Percentiles rank a stretch among this genome's conserved stretches.
phyloP scores from a whole-genome alignment of 2,888 invertebrate genomes.

The Gymnosoma rotundatum region DNA sequence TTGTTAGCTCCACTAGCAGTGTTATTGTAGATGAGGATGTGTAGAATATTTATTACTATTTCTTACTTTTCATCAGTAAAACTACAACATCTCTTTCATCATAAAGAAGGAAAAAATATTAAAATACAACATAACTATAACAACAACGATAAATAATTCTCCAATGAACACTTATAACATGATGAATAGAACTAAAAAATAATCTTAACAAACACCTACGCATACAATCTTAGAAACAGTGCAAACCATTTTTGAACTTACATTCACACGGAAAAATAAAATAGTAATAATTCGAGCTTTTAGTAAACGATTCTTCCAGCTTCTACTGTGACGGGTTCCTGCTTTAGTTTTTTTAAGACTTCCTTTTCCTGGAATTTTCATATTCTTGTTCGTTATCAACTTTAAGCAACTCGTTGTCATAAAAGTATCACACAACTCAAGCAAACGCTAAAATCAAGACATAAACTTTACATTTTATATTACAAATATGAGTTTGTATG shows the following conservation, averaged over 20 bases:
- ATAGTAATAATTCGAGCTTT: too few species aligned
- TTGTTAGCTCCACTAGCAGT: slow-evolving; percentile 2
- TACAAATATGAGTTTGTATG: slow-evolving; percentile 26
- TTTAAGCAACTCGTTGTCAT: slow-evolving; percentile 33
- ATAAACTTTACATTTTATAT: slow-evolving; percentile 49
- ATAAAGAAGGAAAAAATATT: slow-evolving; percentile 27
- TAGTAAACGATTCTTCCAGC: too few species aligned
- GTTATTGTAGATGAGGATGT: slow-evolving; percentile 45
- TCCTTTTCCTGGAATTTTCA: background rate
- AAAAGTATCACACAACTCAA: background rate
- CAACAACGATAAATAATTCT: slow-evolving; percentile 43
- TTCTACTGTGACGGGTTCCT: background rate
- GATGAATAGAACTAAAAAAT: slow-evolving; percentile 62
- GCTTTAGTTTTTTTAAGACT: background rate
- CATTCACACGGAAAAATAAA: too few species aligned
- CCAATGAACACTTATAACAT: slow-evolving; percentile 57
- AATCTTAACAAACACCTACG: slow-evolving; percentile 21
- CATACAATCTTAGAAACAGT: background rate
- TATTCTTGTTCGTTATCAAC: background rate
- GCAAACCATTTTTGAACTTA: background rate
- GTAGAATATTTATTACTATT: slow-evolving; percentile 52
- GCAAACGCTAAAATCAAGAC: slow-evolving; percentile 49
- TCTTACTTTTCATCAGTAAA: slow-evolving; percentile 48
- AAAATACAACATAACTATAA: background rate
- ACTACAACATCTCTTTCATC: slow-evolving; percentile 47